Percentiles rank a stretch among this genome's conserved stretches.
Conservation (phyloP, 2,888 invertebrate genomes). For the Trisateles emortualis region DNA sequence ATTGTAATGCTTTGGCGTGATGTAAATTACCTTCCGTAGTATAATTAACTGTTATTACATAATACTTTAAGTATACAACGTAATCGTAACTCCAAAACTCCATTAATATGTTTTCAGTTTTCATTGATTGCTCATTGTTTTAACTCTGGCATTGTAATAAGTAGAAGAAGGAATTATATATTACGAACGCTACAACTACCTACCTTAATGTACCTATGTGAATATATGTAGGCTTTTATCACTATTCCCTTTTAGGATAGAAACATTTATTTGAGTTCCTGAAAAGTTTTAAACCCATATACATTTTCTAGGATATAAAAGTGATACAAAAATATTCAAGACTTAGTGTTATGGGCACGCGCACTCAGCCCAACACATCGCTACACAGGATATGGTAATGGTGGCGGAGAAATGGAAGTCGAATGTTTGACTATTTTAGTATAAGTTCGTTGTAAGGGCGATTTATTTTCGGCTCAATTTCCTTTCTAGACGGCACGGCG, state of each 20-base stretch:
- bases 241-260: background rate
- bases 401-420: slow-evolving; percentile 78
- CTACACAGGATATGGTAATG: slow-evolving; percentile 84
- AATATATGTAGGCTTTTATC: too few relatives aligned
- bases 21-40: slow-evolving; percentile 75
- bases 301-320: slow-evolving; percentile 20
- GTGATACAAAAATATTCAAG: slow-evolving; percentile 38
- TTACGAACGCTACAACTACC: too few relatives aligned
- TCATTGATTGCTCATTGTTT: slow-evolving; percentile 38
- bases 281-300: slow-evolving; percentile 6
- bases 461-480: slow-evolving; percentile 84
- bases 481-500: slow-evolving; percentile 69
- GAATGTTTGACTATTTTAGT: slow-evolving; percentile 81
- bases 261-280: slow-evolving; percentile 8
- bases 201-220: too few relatives aligned
- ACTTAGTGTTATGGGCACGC: slow-evolving; percentile 61
- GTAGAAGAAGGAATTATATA: background rate
- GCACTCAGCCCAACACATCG: slow-evolving; percentile 65
- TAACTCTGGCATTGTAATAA: slow-evolving; percentile 5
- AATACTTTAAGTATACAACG: slow-evolving; percentile 50
- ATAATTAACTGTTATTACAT: slow-evolving; percentile 74
- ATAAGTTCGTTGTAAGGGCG: slow-evolving; percentile 77
- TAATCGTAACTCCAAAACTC: slow-evolving; percentile 39
- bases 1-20: slow-evolving; percentile 73
- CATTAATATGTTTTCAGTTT: slow-evolving; percentile 37